phyloP scores from a whole-genome alignment of 2,888 invertebrate species.

The Eledona agricola region DNA sequence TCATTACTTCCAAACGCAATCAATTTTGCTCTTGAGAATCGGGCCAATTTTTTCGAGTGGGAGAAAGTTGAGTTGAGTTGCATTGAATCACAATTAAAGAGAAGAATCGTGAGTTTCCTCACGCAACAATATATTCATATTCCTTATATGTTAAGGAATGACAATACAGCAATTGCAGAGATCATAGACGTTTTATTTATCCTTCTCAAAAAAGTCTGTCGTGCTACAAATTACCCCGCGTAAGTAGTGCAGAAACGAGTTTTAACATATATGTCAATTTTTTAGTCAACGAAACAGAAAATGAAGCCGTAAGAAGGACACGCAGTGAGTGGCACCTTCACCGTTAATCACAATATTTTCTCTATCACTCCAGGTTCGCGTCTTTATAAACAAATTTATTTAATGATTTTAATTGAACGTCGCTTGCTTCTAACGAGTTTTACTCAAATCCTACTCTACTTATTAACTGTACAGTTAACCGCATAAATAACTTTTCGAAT shows the following conservation, averaged over 20 bases:
- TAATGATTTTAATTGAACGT: constrained; percentile 10
- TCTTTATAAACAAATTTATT: neutral
- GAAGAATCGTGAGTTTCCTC: constrained; percentile 19
- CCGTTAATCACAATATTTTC: neutral
- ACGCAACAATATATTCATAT: constrained; percentile 19
- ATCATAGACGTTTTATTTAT: constrained; percentile 7
- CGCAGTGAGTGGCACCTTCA: neutral
- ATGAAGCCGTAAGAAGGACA: constrained; percentile 2
- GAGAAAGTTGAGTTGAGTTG: constrained; percentile 12
- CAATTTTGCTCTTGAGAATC: constrained; percentile 17
- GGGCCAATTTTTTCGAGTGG: constrained; percentile 9
- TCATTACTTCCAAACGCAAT: constrained; percentile 16
- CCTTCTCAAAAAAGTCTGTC: constrained; percentile 1
- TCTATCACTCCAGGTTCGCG: neutral
- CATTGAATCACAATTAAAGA: constrained; percentile 16
- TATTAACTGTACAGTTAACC: constrained; percentile 10
- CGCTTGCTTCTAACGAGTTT: constrained; percentile 3
- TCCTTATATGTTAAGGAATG: constrained; percentile 19
- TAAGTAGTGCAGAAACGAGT: constrained; percentile 21
- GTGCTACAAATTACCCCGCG: constrained; percentile 15
- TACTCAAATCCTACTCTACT: constrained; percentile 1
- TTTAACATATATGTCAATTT: constrained; percentile 23
- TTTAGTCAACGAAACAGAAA: constrained; percentile 11
- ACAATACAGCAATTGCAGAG: constrained; percentile 1
- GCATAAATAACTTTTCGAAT: constrained; percentile 5